A percentile compares a stretch with the other conserved stretches of the same genome.
These are phyloP conservation scores for Parnassius apollo DNA, from an alignment of 2,888 invertebrate species.

Conservation along the genomic window DNA sequence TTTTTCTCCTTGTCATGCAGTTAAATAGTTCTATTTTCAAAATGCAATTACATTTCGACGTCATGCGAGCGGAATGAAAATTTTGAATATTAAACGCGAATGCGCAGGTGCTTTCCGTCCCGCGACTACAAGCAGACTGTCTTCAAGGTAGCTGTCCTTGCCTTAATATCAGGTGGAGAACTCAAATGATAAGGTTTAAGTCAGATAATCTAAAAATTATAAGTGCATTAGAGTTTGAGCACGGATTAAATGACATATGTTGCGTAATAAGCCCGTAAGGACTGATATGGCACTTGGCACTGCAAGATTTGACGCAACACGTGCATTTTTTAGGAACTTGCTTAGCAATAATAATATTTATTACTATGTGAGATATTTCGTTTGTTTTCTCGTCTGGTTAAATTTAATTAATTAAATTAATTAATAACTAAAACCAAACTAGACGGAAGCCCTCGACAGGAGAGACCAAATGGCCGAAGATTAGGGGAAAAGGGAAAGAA, in stretches of 20 bases:
- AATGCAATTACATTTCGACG: slow-evolving; percentile 39
- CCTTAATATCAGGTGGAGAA: slow-evolving; percentile 67
- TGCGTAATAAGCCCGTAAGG: not conserved
- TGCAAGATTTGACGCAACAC: not conserved
- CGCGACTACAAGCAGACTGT: slow-evolving; percentile 52
- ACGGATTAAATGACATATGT: not conserved
- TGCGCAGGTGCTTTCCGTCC: slow-evolving; percentile 44
- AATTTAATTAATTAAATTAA: too few relatives aligned
- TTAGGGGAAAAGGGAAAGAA: too few relatives aligned
- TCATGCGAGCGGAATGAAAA: slow-evolving; percentile 24
- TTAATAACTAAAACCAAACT: too few relatives aligned
- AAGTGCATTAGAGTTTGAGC: slow-evolving; percentile 6
- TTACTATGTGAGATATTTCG: too few relatives aligned
- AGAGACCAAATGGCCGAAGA: too few relatives aligned
- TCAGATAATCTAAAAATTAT: slow-evolving; percentile 18
- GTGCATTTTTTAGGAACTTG: not conserved
- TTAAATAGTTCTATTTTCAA: slow-evolving; percentile 40
- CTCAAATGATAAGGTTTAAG: slow-evolving; percentile 57
- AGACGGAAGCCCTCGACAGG: too few relatives aligned
- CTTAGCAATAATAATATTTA: too few relatives aligned
- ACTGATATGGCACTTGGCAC: not conserved
- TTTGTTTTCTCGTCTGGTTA: too few relatives aligned
- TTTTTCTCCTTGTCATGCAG: slow-evolving; percentile 42
- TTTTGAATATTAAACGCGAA: slow-evolving; percentile 34
- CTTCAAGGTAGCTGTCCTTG: slow-evolving; percentile 45